A percentile compares a stretch with the other conserved stretches of the same genome.
Conservation (phyloP, 2,113 vertebrate species). For the Delphinus delphis region DNA sequence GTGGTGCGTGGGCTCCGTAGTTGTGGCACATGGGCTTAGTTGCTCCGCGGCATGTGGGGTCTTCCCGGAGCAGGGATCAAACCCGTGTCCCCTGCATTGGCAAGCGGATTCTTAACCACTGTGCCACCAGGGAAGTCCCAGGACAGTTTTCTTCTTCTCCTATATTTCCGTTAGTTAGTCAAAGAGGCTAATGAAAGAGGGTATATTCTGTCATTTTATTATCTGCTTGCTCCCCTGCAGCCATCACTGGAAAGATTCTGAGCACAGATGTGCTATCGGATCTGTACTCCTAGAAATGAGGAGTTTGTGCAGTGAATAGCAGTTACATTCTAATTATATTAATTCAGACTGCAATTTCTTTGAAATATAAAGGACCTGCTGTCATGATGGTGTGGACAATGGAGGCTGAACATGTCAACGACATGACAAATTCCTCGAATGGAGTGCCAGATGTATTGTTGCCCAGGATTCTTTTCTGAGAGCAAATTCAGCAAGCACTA, state of each 20-base stretch:
- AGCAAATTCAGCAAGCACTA: slow-evolving; percentile 44
- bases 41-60: too few species aligned
- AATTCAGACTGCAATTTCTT: slow-evolving; percentile 78
- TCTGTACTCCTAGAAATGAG: slow-evolving; percentile 69
- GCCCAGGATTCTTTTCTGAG: slow-evolving; percentile 61
- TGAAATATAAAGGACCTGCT: slow-evolving; percentile 79
- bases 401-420: slow-evolving; percentile 74
- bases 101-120: too few species aligned
- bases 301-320: slow-evolving; percentile 68
- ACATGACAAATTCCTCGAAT: slow-evolving; percentile 73
- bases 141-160: neutral
- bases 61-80: too few species aligned
- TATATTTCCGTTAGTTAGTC: neutral
- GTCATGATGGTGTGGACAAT: slow-evolving; percentile 71
- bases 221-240: neutral
- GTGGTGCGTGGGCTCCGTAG: too few species aligned
- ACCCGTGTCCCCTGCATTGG: too few species aligned
- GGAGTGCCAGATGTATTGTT: slow-evolving; percentile 74
- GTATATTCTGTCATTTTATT: neutral
- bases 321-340: slow-evolving; percentile 80
- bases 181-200: neutral
- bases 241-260: neutral
- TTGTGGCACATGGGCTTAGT: too few species aligned
- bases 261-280: slow-evolving; percentile 52
- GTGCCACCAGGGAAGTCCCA: too few species aligned